Conservation (phyloP, 2,888 invertebrate species). For the Ethmia dodecea region DNA sequence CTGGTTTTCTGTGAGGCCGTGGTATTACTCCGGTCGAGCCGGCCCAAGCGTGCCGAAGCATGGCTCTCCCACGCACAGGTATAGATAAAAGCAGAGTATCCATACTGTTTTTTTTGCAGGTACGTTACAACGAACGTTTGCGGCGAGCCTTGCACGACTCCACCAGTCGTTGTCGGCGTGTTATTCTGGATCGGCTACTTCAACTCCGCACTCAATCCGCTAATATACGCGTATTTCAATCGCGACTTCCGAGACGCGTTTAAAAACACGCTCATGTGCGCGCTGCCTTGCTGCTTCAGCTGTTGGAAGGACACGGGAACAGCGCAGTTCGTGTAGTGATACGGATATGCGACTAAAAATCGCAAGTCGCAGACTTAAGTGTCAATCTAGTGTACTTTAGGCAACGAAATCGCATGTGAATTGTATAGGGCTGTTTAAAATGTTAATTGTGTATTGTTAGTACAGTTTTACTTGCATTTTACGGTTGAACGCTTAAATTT, state of each 20-base stretch:
- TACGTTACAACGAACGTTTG: conserved; percentile 91
- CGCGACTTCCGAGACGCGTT: conserved; percentile 98
- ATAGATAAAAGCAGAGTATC: too few species aligned
- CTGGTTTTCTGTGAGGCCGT: too few species aligned
- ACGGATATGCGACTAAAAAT: background rate
- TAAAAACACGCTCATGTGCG: conserved; percentile 91
- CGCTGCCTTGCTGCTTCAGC: conserved; percentile 88
- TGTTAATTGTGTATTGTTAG: too few species aligned
- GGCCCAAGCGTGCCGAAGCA: too few species aligned
- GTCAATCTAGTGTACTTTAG: background rate
- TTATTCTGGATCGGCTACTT: conserved; percentile 99
- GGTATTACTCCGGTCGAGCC: too few species aligned
- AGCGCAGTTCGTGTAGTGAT: conserved; percentile 74
- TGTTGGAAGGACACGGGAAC: conserved; percentile 83
- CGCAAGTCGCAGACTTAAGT: background rate
- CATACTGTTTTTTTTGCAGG: conserved; percentile 68
- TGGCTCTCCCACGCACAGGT: too few species aligned
- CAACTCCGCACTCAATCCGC: conserved; percentile 95
- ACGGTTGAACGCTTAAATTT: too few species aligned
- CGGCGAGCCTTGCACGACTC: conserved; percentile 89
- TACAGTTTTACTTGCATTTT: too few species aligned
- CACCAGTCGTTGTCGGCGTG: conserved; percentile 90
- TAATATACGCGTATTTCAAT: conserved; percentile 97
- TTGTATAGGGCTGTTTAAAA: too few species aligned
- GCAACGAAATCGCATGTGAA: conserved; percentile 4